Percentiles rank a stretch among this genome's conserved stretches.
phyloP scores from a whole-genome alignment of 1,140 invertebrate species.

The Galleria mellonella region DNA sequence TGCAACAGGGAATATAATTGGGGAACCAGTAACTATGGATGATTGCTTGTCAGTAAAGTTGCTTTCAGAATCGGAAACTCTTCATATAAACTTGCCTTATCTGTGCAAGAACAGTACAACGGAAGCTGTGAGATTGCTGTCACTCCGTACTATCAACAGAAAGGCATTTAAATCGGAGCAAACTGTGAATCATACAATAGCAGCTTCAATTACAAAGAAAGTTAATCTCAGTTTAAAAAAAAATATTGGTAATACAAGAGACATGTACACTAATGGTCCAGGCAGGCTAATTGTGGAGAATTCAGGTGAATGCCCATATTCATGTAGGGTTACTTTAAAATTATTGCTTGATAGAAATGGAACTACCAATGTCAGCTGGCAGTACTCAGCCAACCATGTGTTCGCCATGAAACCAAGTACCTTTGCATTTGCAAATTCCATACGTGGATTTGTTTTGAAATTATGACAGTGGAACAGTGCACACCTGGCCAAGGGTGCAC shows the following conservation, averaged over 20 bases:
- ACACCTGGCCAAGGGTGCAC: slow-evolving; percentile 62
- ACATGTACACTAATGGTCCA: slow-evolving; percentile 73
- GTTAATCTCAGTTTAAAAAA: slow-evolving; percentile 69
- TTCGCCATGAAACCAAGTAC: slow-evolving; percentile 81
- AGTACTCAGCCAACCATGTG: slow-evolving; percentile 75
- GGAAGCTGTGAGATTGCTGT: slow-evolving; percentile 45
- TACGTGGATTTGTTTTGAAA: slow-evolving; percentile 84
- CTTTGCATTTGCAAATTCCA: slow-evolving; percentile 77
- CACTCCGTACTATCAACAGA: slow-evolving; percentile 32
- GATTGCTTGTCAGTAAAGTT: slow-evolving; percentile 69
- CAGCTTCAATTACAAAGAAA: slow-evolving; percentile 35
- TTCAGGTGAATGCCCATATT: slow-evolving; percentile 78
- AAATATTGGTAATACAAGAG: slow-evolving; percentile 72
- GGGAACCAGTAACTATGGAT: slow-evolving; percentile 65
- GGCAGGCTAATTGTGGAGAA: slow-evolving; percentile 79
- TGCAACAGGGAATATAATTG: slow-evolving; percentile 76
- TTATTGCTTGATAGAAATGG: slow-evolving; percentile 75
- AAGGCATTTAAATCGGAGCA: slow-evolving; percentile 52
- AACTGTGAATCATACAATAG: slow-evolving; percentile 52
- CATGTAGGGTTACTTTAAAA: slow-evolving; percentile 78
- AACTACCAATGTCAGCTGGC: slow-evolving; percentile 73
- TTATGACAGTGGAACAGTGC: slow-evolving; percentile 84
- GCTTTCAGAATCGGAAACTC: slow-evolving; percentile 34
- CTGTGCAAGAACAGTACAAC: slow-evolving; percentile 72
- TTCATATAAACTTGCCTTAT: slow-evolving; percentile 37